Percentiles rank a stretch among this genome's conserved stretches.
phyloP scores from a whole-genome alignment of 2,113 vertebrate genomes.

The Antechinus stuartii region DNA sequence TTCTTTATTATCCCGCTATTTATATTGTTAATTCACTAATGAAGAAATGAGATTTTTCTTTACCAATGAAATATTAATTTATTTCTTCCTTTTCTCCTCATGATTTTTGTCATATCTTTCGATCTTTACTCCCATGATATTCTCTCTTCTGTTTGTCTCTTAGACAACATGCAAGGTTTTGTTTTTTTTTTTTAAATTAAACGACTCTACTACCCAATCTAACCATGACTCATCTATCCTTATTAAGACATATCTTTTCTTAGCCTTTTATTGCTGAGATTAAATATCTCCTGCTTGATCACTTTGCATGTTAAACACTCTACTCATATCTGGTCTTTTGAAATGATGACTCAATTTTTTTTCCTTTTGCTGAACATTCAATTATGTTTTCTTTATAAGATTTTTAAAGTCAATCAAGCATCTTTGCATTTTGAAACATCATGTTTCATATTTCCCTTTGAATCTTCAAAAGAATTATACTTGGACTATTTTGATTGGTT shows the following conservation, averaged over 20 bases:
- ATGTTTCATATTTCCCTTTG: background rate
- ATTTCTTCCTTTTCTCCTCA: background rate
- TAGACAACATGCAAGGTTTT: background rate
- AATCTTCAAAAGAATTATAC: background rate
- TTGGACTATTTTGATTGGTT: background rate
- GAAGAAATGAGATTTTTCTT: background rate
- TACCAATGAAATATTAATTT: background rate
- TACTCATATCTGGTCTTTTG: background rate
- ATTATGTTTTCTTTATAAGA: background rate
- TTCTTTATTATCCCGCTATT: too few relatives aligned
- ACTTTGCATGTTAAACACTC: background rate
- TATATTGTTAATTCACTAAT: too few relatives aligned
- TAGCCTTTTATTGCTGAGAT: background rate
- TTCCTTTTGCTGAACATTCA: background rate
- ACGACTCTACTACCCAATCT: background rate
- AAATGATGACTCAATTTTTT: too few relatives aligned
- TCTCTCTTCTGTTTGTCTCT: background rate
- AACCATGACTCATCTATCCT: background rate
- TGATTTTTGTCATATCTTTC: background rate
- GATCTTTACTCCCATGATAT: background rate
- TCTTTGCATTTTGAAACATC: background rate
- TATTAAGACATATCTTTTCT: background rate
- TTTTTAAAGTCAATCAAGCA: background rate
- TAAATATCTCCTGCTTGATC: background rate
- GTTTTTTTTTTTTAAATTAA: background rate